Evolutionary conservation across 2,888 invertebrate genomes (phyloP), one percentile per base, ranked within the genome.

Genomic region (Ernsta delagoae): DNA sequence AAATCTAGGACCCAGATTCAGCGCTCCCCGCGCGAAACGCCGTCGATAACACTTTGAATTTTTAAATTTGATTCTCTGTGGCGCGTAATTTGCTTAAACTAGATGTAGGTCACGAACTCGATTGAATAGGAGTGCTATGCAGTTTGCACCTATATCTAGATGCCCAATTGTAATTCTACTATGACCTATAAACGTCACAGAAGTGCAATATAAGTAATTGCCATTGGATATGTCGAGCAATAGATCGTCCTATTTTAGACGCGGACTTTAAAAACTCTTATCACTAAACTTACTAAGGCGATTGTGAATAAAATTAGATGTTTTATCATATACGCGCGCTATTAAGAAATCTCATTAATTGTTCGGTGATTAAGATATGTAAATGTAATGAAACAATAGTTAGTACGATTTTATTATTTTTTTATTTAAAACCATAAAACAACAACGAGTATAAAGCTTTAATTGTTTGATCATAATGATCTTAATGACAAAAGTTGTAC

Each of bases 341-440:
- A 57, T 56, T 24, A 41, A n/a, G 41, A n/a, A 34, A 56, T 56
- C 31, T 43, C 34, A 54, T 56, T 31, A 57, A 7, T 12, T 65
- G 0, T 57, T 16, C 36, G 31, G n/a, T 54, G 54, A 53, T 54
- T 50, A 36, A 41, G 31, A 41, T 43, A 12, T 7, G 6, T 65
- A 50, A 7, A 24, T 48, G 1, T 54, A 70, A 68, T 50, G 5
- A 73, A 72, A 72, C 65, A 67, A 75, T 64, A 70, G 43, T 45
- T 43, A 48, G 12, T 50, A 5, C 53, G 56, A 71, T 56, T 24
- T 59, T 79, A 81, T 79, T 5, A 39, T 81, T 79, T 81, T 79
- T 81, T 79, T 82, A 81, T 75, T 81, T 76, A 79, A 82, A 82
- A 79, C 81, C 81, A 82, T 82, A 78, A 78, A 80, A 75, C 77